Conservation (phyloP, 2,797 vertebrate species). For the Ceryle rudis region DNA sequence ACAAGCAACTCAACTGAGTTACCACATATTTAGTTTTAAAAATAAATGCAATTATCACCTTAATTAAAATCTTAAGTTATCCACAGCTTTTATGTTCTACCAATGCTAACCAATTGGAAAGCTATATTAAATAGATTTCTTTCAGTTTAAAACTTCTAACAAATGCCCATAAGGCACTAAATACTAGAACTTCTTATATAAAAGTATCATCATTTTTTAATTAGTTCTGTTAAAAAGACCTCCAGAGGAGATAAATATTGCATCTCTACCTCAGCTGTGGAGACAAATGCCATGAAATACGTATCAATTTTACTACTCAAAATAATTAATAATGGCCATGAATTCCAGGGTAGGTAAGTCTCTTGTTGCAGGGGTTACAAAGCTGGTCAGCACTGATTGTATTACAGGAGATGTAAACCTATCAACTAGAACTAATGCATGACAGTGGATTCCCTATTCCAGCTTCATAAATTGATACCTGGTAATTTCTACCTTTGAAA, state of each 20-base stretch:
- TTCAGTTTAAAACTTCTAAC: neutral
- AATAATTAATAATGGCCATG: neutral
- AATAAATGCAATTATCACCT: conserved; percentile 34
- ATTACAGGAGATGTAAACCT: neutral
- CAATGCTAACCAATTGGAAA: neutral
- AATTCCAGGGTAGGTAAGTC: neutral
- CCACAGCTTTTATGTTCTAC: neutral
- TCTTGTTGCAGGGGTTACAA: neutral
- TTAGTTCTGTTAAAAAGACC: neutral
- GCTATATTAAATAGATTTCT: neutral
- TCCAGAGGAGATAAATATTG: neutral
- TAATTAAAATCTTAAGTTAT: conserved; percentile 65
- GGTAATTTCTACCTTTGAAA: neutral
- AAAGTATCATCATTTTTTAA: neutral
- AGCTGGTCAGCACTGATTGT: neutral
- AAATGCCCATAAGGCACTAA: neutral
- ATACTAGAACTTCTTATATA: neutral
- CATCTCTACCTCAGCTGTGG: neutral
- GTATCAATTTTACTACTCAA: neutral
- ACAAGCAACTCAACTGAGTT: conserved; percentile 47
- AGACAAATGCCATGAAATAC: neutral
- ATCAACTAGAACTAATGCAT: neutral
- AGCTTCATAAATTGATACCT: neutral
- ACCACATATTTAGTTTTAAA: conserved; percentile 48
- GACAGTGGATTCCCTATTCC: neutral